Evolutionary conservation across 2,888 invertebrate species (phyloP), one percentile per base, ranked within the genome.

Genomic region (Drosophila parthenogenetica): DNA sequence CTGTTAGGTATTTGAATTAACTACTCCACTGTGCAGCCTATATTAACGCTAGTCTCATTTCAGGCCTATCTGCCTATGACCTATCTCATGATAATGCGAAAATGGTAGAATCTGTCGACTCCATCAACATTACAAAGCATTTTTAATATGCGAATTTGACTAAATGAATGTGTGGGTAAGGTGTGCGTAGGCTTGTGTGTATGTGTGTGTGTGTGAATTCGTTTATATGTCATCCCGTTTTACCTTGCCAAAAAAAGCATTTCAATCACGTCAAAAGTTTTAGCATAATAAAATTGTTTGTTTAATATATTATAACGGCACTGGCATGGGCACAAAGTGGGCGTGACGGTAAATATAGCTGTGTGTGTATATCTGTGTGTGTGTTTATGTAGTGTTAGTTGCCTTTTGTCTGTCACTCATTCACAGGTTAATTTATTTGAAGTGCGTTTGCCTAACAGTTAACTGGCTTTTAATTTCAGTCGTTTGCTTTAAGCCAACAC

Each of bases 211-310:
- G 48, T 49, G 35, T 59, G 40, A 8, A 29, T 29, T 8, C 29
- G 29, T 29, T 8, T 19, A 22, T 66, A 8, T 17, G 17, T 35
- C 50, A 16, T 40, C 17, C 53, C 48, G 49, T 66, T 73, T 46
- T 61, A 60, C 49, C 75, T 84, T 63, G 61, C 35, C 76, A 74
- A 74, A 73, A 73, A 79, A 83, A 77, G 70, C 84, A 80, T 83
- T 83, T 83, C 81, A 83, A 83, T 83, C 84, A 86, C 69, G 74
- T 73, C 84, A 64, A 86, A 83, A 83, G 60, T 86, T 87, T 73
- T 70, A 59, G 64, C 76, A 78, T 68, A 73, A 53, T 79, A 62
- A 58, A 79, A 81, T 68, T 73, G 73, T 73, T 84, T 66, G 77
- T 66, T 66, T 54, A 64, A 63, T 66, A 69, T 64, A 61, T 58